These are phyloP conservation scores for Xylota sylvarum DNA, from an alignment of 2,888 invertebrate species.

Conservation along the genomic window DNA sequence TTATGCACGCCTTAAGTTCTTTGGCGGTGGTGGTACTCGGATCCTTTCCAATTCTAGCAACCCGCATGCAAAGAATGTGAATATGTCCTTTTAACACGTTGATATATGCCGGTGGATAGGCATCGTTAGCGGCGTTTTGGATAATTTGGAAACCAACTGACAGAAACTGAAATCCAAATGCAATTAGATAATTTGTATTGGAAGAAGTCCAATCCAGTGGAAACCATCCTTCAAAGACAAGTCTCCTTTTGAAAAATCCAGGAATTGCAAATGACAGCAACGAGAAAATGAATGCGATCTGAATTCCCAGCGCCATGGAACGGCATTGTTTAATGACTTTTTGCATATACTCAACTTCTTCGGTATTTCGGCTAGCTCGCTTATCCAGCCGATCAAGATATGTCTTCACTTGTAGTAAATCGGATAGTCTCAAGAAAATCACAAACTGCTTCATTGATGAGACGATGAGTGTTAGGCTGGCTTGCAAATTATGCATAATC, in stretches of 20 bases:
- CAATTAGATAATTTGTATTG: not conserved
- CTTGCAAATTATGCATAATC: conserved; percentile 31
- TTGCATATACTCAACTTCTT: conserved; percentile 28
- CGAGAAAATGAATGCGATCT: conserved; percentile 13
- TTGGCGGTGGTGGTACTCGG: not conserved
- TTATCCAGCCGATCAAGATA: conserved; percentile 28
- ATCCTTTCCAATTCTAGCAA: conserved; percentile 38
- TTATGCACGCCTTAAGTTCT: conserved; percentile 37
- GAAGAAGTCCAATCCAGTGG: conserved; percentile 18
- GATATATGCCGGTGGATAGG: conserved; percentile 32
- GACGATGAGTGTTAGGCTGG: conserved; percentile 15
- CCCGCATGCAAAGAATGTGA: not conserved
- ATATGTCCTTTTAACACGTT: conserved; percentile 28
- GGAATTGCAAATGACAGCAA: conserved; percentile 20
- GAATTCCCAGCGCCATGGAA: not conserved
- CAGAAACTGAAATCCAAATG: conserved; percentile 20
- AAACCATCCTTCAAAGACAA: conserved; percentile 52
- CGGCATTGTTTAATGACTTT: conserved; percentile 41
- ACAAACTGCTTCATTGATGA: conserved; percentile 25
- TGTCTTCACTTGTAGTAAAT: not conserved
- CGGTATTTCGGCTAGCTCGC: conserved; percentile 10
- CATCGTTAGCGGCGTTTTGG: conserved; percentile 29
- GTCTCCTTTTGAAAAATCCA: conserved; percentile 6
- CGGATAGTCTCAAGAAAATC: conserved; percentile 9
- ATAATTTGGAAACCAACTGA: conserved; percentile 1